Conservation (phyloP, 1,140 invertebrate genomes). For the Papilio glaucus region DNA sequence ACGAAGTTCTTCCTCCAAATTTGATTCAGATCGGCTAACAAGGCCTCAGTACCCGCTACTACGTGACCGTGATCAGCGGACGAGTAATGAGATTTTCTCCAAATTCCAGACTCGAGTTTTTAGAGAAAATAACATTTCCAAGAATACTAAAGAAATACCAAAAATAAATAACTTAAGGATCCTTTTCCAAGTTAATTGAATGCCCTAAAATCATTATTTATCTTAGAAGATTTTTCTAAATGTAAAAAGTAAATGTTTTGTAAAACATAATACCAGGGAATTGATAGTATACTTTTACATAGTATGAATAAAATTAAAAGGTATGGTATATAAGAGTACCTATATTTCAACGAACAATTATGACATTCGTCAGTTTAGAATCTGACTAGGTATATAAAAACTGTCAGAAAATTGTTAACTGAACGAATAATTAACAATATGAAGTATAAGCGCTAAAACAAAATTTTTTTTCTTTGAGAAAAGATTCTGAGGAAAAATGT, state of each 20-base stretch:
- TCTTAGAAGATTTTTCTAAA: background rate
- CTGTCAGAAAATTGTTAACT: no score
- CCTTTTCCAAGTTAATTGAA: conserved; percentile 2
- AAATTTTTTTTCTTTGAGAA: no score
- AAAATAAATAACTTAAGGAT: conserved; percentile 24
- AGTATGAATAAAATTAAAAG: no score
- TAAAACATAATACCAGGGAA: background rate
- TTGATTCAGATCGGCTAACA: conserved; percentile 36
- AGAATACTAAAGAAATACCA: conserved; percentile 16
- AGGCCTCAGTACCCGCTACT: conserved; percentile 19
- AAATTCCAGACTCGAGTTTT: conserved; percentile 28
- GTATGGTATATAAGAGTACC: no score
- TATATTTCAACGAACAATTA: no score
- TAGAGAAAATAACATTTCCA: conserved; percentile 20
- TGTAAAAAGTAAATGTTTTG: background rate
- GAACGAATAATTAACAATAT: no score
- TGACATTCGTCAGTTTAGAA: no score
- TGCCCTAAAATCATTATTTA: conserved; percentile 8
- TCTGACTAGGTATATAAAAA: no score
- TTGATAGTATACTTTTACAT: background rate
- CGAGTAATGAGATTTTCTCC: conserved; percentile 32
- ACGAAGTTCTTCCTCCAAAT: conserved; percentile 32
- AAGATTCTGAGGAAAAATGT: no score
- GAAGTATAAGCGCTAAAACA: no score
- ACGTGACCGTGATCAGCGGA: conserved; percentile 34